Percentiles rank a stretch among this genome's conserved stretches.
phyloP scores from a whole-genome alignment of 2,797 vertebrate genomes.

The Acrossocheilus wenchowensis region DNA sequence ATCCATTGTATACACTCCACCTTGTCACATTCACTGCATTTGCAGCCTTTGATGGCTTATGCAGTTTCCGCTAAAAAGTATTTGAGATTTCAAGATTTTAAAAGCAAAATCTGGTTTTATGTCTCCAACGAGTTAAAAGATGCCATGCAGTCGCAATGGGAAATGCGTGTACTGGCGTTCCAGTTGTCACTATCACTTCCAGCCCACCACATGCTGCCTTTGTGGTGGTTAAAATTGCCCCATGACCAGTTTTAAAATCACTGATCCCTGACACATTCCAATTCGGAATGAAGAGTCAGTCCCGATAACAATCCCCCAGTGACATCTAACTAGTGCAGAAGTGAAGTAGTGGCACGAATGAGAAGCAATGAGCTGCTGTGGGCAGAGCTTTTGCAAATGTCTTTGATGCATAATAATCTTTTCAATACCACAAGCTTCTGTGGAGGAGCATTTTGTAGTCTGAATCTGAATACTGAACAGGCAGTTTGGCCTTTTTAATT shows the following conservation, averaged over 20 bases:
- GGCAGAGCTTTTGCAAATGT: conserved; percentile 56
- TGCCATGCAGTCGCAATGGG: not conserved
- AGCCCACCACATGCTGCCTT: conserved; percentile 23
- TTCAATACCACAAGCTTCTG: conserved; percentile 44
- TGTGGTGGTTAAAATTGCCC: conserved; percentile 45
- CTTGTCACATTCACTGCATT: conserved; percentile 17
- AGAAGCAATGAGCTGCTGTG: conserved; percentile 57
- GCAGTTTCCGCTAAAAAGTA: not conserved
- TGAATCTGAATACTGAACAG: conserved; percentile 55
- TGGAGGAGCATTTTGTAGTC: conserved; percentile 54
- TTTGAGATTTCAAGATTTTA: conserved; percentile 20
- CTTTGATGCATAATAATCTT: conserved; percentile 59
- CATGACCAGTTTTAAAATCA: conserved; percentile 58
- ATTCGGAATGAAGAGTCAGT: conserved; percentile 56
- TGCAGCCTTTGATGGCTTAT: conserved; percentile 30
- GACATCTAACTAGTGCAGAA: conserved; percentile 58
- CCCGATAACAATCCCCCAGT: conserved; percentile 58
- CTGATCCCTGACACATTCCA: conserved; percentile 59
- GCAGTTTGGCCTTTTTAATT: conserved; percentile 59
- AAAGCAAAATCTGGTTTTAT: conserved; percentile 26
- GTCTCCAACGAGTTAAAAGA: not conserved
- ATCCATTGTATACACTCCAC: conserved; percentile 52
- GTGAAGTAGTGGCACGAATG: conserved; percentile 51
- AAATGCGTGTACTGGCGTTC: not conserved
- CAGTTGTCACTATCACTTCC: conserved; percentile 24